phyloP scores from a whole-genome alignment of 2,113 vertebrate genomes.

The Puffinus mauretanicus region DNA sequence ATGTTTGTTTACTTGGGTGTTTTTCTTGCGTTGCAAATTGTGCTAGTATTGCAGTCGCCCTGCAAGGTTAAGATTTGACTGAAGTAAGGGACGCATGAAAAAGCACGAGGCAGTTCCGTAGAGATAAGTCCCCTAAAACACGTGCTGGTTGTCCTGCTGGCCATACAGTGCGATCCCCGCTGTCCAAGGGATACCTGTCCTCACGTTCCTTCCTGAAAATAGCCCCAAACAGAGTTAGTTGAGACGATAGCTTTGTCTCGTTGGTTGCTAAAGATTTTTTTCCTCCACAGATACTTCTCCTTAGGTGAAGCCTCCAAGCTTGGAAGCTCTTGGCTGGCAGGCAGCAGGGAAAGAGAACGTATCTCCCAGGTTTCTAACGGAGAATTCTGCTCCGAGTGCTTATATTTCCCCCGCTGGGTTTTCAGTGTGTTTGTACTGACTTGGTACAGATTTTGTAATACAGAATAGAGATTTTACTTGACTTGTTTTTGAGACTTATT shows the following conservation, averaged over 20 bases:
- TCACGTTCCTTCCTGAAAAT: background rate
- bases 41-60: accelerated
- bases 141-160: background rate
- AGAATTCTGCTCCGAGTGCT: background rate
- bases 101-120: background rate
- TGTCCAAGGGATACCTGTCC: background rate
- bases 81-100: accelerated
- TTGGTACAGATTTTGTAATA: background rate
- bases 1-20: background rate
- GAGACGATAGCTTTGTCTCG: background rate
- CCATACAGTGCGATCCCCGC: background rate
- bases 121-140: background rate
- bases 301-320: background rate
- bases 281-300: background rate
- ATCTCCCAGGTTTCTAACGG: background rate
- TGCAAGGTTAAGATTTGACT: background rate
- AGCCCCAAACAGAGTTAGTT: background rate
- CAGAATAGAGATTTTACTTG: background rate
- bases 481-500: background rate
- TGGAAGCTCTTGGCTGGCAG: background rate
- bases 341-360: background rate
- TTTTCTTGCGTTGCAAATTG: background rate
- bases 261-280: background rate
- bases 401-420: background rate
- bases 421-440: background rate